These are phyloP conservation scores for Idaea straminata DNA, from an alignment of 2,888 invertebrate genomes.

Conservation along the genomic window DNA sequence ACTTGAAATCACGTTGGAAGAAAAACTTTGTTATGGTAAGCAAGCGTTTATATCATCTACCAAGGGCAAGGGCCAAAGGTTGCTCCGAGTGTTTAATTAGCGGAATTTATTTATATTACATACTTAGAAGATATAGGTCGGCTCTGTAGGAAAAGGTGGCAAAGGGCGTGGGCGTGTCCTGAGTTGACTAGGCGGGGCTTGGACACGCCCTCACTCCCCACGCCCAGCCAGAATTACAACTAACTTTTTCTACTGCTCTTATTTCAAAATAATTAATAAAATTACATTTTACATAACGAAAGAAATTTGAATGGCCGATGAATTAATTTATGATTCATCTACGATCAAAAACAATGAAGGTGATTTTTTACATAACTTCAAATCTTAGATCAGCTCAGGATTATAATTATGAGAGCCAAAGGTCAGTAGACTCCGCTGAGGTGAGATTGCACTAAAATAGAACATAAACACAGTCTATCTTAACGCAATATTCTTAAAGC, in stretches of 20 bases:
- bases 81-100: not conserved
- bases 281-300: conserved; percentile 12
- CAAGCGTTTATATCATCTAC: conserved; percentile 4
- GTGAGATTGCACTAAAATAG: too few species aligned
- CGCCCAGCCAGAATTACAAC: conserved; percentile 68
- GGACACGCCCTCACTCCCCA: conserved; percentile 68
- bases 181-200: conserved; percentile 68
- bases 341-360: not conserved
- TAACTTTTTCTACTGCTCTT: conserved; percentile 52
- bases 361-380: not conserved
- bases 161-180: conserved; percentile 74
- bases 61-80: conserved; percentile 1
- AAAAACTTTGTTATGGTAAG: conserved; percentile 13
- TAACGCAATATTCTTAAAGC: too few species aligned
- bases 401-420: not conserved
- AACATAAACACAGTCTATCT: too few species aligned
- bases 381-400: not conserved
- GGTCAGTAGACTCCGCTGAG: too few species aligned
- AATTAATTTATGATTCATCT: not conserved
- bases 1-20: not conserved
- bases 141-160: conserved; percentile 67
- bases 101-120: conserved; percentile 38
- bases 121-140: conserved; percentile 53
- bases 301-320: conserved; percentile 16
- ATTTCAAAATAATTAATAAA: conserved; percentile 18